A percentile compares a stretch with the other conserved stretches of the same genome.
These are phyloP conservation scores for Brachylomia viminalis DNA, from an alignment of 2,888 invertebrate species.

Conservation along the genomic window DNA sequence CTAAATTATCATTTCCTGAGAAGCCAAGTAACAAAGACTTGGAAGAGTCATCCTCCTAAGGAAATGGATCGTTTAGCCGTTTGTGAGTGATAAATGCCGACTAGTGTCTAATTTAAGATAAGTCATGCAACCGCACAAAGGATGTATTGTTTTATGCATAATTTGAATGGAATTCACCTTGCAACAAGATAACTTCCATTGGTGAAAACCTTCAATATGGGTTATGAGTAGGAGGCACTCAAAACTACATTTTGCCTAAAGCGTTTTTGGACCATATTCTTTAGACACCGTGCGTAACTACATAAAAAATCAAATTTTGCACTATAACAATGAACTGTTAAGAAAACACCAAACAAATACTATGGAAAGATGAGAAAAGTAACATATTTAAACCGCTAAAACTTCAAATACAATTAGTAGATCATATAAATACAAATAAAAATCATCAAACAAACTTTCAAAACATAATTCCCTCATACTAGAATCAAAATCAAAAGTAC, in stretches of 20 bases:
- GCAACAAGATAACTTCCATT: neutral
- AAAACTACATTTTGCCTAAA: neutral
- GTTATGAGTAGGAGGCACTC: neutral
- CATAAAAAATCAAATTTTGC: neutral
- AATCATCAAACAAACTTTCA: slow-evolving; percentile 31
- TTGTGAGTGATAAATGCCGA: slow-evolving; percentile 53
- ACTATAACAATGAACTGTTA: neutral
- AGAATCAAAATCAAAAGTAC: slow-evolving; percentile 24
- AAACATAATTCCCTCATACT: slow-evolving; percentile 8
- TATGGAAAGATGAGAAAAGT: neutral
- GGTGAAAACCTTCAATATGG: neutral
- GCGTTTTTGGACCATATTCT: neutral
- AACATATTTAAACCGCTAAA: neutral
- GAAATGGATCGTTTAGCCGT: slow-evolving; percentile 61
- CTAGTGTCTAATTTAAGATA: slow-evolving; percentile 32
- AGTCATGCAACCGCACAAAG: neutral
- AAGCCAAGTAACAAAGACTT: slow-evolving; percentile 50
- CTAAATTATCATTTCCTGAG: slow-evolving; percentile 62
- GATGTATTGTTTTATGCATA: neutral
- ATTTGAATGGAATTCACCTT: neutral
- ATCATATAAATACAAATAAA: neutral
- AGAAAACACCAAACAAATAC: neutral
- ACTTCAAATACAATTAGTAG: neutral
- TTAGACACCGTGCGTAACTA: neutral
- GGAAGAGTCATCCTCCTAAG: slow-evolving; percentile 54